These are phyloP conservation scores for Gonatopus flavifemur DNA, from an alignment of 1,140 invertebrate species.

Conservation along the genomic window DNA sequence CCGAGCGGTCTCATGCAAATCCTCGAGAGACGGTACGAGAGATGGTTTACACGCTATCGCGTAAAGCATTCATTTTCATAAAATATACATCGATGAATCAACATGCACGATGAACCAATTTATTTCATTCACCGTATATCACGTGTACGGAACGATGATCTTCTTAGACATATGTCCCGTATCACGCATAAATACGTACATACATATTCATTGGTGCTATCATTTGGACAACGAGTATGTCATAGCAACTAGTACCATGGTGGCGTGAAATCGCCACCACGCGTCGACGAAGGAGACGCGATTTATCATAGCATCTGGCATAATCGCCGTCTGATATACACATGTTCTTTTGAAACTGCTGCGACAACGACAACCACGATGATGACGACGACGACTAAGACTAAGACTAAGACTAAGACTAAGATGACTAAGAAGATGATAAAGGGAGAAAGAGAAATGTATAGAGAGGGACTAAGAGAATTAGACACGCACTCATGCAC, in stretches of 20 bases:
- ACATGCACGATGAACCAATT: too few species aligned
- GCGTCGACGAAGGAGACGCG: too few species aligned
- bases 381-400: neutral
- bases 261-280: too few species aligned
- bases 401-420: neutral
- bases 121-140: too few species aligned
- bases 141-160: too few species aligned
- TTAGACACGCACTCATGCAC: too few species aligned
- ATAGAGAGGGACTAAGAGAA: neutral
- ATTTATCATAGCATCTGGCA: conserved; percentile 18
- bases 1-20: conserved; percentile 39
- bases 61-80: conserved; percentile 29
- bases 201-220: too few species aligned
- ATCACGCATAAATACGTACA: too few species aligned
- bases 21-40: conserved; percentile 4
- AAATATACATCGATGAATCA: too few species aligned
- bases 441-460: conserved; percentile 4
- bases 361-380: neutral
- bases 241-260: too few species aligned
- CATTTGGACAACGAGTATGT: too few species aligned
- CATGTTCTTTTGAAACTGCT: conserved; percentile 7
- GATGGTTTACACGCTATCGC: conserved; percentile 35
- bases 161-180: too few species aligned
- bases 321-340: conserved; percentile 18
- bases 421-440: neutral